These are phyloP conservation scores for Aphelenchoides bicaudatus DNA, from an alignment of 2,888 invertebrate genomes.

Conservation along the genomic window DNA sequence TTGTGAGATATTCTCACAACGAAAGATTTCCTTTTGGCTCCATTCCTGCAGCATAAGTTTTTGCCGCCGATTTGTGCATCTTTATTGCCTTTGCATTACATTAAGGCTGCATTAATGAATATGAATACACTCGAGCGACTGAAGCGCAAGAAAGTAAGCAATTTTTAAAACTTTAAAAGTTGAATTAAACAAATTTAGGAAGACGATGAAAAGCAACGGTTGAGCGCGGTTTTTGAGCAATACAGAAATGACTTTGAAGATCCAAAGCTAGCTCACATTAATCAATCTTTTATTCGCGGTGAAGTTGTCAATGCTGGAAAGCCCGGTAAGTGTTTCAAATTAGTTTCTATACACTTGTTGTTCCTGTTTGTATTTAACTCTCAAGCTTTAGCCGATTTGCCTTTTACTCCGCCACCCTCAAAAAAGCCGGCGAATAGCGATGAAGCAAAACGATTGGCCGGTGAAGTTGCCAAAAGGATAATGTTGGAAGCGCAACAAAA, in stretches of 20 bases:
- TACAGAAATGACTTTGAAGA: slow-evolving; percentile 35
- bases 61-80: no score
- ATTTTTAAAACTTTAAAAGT: not conserved
- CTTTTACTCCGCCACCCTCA: slow-evolving; percentile 14
- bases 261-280: slow-evolving; percentile 7
- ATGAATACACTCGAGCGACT: slow-evolving; percentile 1
- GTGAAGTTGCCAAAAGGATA: slow-evolving; percentile 51
- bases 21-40: no score
- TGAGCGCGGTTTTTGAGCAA: slow-evolving; percentile 33
- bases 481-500: slow-evolving; percentile 48
- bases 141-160: slow-evolving; percentile 11
- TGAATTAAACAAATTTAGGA: slow-evolving; percentile 16
- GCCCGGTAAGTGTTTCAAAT: slow-evolving; percentile 22
- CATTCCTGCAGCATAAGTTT: no score
- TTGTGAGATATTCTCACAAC: no score
- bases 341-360: not conserved
- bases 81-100: no score
- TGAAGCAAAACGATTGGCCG: slow-evolving; percentile 49
- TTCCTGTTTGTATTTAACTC: slow-evolving; percentile 23
- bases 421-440: slow-evolving; percentile 38
- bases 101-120: no score
- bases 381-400: slow-evolving; percentile 31
- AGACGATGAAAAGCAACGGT: slow-evolving; percentile 33
- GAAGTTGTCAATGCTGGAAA: slow-evolving; percentile 72
- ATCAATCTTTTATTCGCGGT: slow-evolving; percentile 93